Conservation (phyloP, 1,140 invertebrate genomes). For the Pogonomyrmex barbatus region DNA sequence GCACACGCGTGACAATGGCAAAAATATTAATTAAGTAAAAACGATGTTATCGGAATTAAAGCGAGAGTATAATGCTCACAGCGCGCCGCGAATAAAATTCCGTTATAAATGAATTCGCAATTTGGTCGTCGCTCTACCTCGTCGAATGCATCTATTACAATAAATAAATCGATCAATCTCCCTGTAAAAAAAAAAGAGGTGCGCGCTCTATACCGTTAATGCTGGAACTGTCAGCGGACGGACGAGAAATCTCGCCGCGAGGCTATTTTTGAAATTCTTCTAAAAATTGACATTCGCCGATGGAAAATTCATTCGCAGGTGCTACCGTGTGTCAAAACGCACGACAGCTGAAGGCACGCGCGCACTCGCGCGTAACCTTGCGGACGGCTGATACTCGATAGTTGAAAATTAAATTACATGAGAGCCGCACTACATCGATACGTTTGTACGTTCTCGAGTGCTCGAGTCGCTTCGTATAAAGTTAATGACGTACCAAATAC, state of each 20-base stretch:
- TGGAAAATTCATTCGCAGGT: conserved; percentile 61
- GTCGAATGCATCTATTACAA: conserved; percentile 22
- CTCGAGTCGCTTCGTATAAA: conserved; percentile 18
- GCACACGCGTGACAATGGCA: not conserved
- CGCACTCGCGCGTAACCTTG: conserved; percentile 34
- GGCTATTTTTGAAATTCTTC: conserved; percentile 46
- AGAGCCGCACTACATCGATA: conserved; percentile 42
- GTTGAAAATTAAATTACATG: conserved; percentile 62
- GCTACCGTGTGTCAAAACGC: conserved; percentile 53
- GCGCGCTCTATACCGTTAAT: conserved; percentile 35
- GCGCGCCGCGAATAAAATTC: conserved; percentile 18
- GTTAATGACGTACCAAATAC: conserved; percentile 8
- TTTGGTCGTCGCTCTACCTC: conserved; percentile 11
- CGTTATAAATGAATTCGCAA: conserved; percentile 33
- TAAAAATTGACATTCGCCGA: conserved; percentile 61
- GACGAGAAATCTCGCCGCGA: conserved; percentile 39
- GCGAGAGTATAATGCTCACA: not conserved
- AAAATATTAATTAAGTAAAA: conserved; percentile 55
- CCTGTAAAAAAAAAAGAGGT: conserved; percentile 27
- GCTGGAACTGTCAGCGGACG: conserved; percentile 37
- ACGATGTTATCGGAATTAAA: conserved; percentile 9
- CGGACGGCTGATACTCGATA: conserved; percentile 42
- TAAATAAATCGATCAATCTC: conserved; percentile 46
- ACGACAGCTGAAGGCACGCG: conserved; percentile 58
- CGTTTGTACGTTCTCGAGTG: conserved; percentile 38